A percentile compares a stretch with the other conserved stretches of the same genome.
These are phyloP conservation scores for Parazoanthus atlanticus DNA, from an alignment of 92 coral and sea anemone genomes.

Conservation along the genomic window DNA sequence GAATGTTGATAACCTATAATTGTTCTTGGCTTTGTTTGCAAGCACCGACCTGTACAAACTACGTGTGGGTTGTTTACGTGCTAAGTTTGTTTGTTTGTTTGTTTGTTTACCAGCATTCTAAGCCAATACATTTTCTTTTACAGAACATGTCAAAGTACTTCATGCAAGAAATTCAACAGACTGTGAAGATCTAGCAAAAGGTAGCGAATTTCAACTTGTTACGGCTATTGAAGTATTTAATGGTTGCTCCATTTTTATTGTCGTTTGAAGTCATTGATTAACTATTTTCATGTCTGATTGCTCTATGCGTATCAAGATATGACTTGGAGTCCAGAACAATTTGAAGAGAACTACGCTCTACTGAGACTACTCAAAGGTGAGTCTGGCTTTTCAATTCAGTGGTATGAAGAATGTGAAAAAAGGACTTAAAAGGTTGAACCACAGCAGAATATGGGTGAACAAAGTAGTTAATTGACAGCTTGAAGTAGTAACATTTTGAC, in stretches of 20 bases:
- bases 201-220: background rate
- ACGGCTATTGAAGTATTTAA: background rate
- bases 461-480: background rate
- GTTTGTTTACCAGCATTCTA: background rate
- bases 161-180: background rate
- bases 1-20: no score
- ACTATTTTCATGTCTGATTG: background rate
- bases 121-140: background rate
- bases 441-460: no score
- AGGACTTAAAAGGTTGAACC: background rate
- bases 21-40: no score
- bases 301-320: background rate
- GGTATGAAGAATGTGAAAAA: background rate
- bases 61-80: background rate
- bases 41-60: background rate
- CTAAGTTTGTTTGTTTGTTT: background rate
- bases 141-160: constrained; percentile 2
- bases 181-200: background rate
- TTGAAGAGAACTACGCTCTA: constrained; percentile 18
- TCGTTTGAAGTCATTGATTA: background rate
- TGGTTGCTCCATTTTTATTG: background rate
- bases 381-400: background rate
- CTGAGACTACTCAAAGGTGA: constrained; percentile 30
- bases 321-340: constrained; percentile 25
- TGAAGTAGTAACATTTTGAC: background rate